A percentile compares a stretch with the other conserved stretches of the same genome.
Conservation (phyloP, 2,888 invertebrate species). For the Zaprionus obscuricornis region DNA sequence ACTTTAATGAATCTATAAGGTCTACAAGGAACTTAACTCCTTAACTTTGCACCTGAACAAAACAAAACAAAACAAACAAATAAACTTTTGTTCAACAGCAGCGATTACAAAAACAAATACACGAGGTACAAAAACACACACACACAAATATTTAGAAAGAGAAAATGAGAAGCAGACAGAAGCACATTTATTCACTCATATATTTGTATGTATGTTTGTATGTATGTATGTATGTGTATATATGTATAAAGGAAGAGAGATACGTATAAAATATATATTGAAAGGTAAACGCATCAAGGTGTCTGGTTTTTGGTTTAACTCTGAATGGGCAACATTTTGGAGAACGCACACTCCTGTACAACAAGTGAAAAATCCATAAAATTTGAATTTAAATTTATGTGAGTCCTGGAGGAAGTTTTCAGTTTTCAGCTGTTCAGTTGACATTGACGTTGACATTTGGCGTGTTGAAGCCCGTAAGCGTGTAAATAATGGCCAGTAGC, state of each 20-base stretch:
- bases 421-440: slow-evolving; percentile 32
- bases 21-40: not conserved
- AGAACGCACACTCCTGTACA: not conserved
- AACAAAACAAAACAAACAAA: slow-evolving; percentile 51
- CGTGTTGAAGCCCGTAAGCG: slow-evolving; percentile 43
- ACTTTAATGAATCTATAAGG: not conserved
- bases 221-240: no score
- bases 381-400: slow-evolving; percentile 78
- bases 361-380: slow-evolving; percentile 58
- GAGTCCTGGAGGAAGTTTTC: slow-evolving; percentile 45
- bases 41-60: not conserved
- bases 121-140: slow-evolving; percentile 19
- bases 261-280: slow-evolving; percentile 1
- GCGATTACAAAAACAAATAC: slow-evolving; percentile 42
- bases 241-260: no score
- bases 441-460: slow-evolving; percentile 27
- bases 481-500: slow-evolving; percentile 60
- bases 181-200: slow-evolving; percentile 2
- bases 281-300: slow-evolving; percentile 36
- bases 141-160: not conserved
- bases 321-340: not conserved
- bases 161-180: slow-evolving; percentile 4
- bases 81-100: slow-evolving; percentile 55
- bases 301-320: slow-evolving; percentile 20
- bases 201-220: no score